Evolutionary conservation across 2,888 invertebrate genomes (phyloP).

Genomic region (Stictocephala bisonia): DNA sequence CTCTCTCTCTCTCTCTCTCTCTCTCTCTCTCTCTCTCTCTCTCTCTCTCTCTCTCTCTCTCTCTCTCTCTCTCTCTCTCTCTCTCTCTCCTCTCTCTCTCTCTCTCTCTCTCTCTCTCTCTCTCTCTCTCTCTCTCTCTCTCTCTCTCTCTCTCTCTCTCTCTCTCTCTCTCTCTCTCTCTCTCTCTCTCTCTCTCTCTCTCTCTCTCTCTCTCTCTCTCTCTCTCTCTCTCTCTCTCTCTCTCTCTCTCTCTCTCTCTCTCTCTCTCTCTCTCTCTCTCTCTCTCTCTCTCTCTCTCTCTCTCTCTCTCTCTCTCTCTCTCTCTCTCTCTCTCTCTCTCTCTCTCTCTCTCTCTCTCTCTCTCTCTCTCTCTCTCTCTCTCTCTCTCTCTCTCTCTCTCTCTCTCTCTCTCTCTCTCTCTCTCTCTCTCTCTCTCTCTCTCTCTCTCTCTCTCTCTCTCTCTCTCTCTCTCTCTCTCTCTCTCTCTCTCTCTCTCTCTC

Average conservation of each 20-base stretch:
- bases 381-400: conserved; percentile 46
- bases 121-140: conserved; percentile 13
- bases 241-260: conserved; percentile 13
- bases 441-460: conserved; percentile 44
- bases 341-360: conserved; percentile 48
- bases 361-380: conserved; percentile 49
- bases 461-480: background rate
- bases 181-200: conserved; percentile 2
- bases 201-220: conserved; percentile 9
- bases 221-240: conserved; percentile 13
- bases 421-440: conserved; percentile 51
- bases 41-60: background rate
- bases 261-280: conserved; percentile 13
- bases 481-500: background rate
- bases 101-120: conserved; percentile 51
- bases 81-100: background rate
- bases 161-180: conserved; percentile 13
- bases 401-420: conserved; percentile 50
- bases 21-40: too few species aligned
- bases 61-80: background rate
- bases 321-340: conserved; percentile 39
- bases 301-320: conserved; percentile 13
- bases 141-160: conserved; percentile 13
- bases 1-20: background rate
- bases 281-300: conserved; percentile 13